phyloP scores from a whole-genome alignment of 1,140 invertebrate species.

The Hyles vespertilio region DNA sequence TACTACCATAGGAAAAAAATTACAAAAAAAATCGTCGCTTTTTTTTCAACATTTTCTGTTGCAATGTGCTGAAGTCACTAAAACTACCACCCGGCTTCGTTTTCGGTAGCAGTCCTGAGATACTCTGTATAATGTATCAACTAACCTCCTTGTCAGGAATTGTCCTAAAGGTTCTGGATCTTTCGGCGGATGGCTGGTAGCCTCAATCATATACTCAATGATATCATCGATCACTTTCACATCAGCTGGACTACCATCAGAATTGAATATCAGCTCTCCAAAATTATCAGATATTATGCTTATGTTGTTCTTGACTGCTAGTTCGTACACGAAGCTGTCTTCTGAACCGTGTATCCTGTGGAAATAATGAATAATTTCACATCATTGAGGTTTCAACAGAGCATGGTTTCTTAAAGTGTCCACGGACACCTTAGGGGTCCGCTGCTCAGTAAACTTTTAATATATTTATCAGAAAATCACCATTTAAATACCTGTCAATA shows the following conservation, averaged over 20 bases:
- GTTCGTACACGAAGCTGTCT: conserved; percentile 33
- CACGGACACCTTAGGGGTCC: too few relatives aligned
- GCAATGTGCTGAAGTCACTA: too few relatives aligned
- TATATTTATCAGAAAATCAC: too few relatives aligned
- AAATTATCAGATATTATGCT: conserved; percentile 30
- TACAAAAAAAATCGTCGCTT: too few relatives aligned
- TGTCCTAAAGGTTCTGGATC: conserved; percentile 29
- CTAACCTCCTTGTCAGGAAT: conserved; percentile 39
- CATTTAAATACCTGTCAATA: too few relatives aligned
- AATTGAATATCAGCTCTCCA: conserved; percentile 28
- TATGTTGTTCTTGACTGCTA: conserved; percentile 35
- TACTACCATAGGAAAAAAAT: too few relatives aligned
- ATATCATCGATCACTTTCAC: conserved; percentile 25
- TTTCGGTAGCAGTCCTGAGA: too few relatives aligned
- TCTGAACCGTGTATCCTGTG: conserved; percentile 50
- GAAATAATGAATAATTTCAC: neutral
- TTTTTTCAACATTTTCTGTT: too few relatives aligned
- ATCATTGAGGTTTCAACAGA: too few relatives aligned
- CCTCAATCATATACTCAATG: conserved; percentile 20
- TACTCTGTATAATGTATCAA: conserved; percentile 10
- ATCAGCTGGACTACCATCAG: conserved; percentile 26
- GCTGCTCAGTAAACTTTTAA: too few relatives aligned
- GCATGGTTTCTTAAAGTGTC: too few relatives aligned
- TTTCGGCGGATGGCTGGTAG: conserved; percentile 15
- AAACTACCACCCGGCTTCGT: too few relatives aligned